Percentiles rank a stretch among this genome's conserved stretches.
Conservation (phyloP, 1,140 invertebrate species). For the Coptotermes formosanus region DNA sequence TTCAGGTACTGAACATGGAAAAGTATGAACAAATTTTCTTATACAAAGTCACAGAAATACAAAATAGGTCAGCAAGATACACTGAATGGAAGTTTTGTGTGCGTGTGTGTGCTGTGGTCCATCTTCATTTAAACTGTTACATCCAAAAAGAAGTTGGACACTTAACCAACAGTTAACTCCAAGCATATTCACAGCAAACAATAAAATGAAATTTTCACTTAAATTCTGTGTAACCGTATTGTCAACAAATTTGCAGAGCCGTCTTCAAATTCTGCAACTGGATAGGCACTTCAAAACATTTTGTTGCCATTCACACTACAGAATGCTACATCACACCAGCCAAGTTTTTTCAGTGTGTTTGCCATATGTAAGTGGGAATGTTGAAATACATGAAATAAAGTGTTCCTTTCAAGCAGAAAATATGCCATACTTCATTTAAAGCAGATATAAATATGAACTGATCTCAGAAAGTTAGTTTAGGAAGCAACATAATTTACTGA, state of each 20-base stretch:
- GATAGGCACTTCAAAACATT: too few species aligned
- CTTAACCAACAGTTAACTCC: background rate
- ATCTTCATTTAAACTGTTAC: background rate
- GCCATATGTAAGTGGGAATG: too few species aligned
- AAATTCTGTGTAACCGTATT: background rate
- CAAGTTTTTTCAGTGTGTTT: too few species aligned
- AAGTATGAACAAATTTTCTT: background rate
- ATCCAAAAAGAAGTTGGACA: background rate
- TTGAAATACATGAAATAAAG: too few species aligned
- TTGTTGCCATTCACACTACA: too few species aligned
- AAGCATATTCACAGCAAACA: background rate
- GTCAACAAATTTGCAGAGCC: background rate
- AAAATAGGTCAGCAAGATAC: background rate
- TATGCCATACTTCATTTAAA: too few species aligned
- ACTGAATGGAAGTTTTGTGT: background rate
- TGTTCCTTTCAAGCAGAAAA: too few species aligned
- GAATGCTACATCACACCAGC: too few species aligned
- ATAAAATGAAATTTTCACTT: background rate
- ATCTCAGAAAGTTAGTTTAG: too few species aligned
- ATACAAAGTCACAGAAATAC: slow-evolving; percentile 11
- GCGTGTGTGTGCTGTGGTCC: background rate
- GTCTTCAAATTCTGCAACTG: too few species aligned
- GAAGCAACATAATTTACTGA: too few species aligned
- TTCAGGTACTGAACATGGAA: background rate
- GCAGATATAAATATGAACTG: too few species aligned